phyloP scores from a whole-genome alignment of 2,113 vertebrate genomes.

The Crotophaga sulcirostris region DNA sequence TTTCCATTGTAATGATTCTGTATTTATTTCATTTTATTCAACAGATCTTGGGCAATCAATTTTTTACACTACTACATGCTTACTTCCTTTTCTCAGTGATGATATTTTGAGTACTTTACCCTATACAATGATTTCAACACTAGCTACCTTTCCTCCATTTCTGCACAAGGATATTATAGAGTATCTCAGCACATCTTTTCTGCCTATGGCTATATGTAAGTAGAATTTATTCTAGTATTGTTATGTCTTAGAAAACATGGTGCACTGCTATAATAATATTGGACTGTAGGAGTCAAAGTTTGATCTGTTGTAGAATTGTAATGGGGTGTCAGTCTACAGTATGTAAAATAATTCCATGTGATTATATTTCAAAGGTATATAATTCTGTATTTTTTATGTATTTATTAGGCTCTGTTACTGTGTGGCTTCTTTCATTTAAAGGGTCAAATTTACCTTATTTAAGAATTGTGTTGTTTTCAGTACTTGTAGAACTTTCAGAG shows the following conservation, averaged over 20 bases:
- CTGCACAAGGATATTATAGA: constrained; percentile 99
- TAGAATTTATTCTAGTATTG: constrained; percentile 58
- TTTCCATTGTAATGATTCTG: constrained; percentile 41
- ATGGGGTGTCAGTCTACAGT: neutral
- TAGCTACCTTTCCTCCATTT: constrained; percentile 99
- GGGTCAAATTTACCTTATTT: neutral
- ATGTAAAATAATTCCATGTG: neutral
- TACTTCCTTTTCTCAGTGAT: constrained; percentile 98
- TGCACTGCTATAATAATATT: neutral
- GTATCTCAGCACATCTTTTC: constrained; percentile 98
- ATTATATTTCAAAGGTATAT: neutral
- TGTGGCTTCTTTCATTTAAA: neutral
- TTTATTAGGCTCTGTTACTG: neutral
- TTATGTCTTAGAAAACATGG: neutral
- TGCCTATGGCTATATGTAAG: constrained; percentile 99
- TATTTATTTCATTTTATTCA: constrained; percentile 76
- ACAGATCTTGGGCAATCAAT: constrained; percentile 99
- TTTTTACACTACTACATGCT: constrained; percentile 99
- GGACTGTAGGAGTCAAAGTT: neutral
- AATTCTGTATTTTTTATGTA: neutral
- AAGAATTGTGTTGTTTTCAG: neutral
- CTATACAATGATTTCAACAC: constrained; percentile 99
- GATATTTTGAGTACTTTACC: constrained; percentile 99
- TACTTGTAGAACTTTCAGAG: neutral
- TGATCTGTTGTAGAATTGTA: neutral